Evolutionary conservation across 1,140 invertebrate genomes (phyloP).

Genomic region (Ctenoplectra terminalis): DNA sequence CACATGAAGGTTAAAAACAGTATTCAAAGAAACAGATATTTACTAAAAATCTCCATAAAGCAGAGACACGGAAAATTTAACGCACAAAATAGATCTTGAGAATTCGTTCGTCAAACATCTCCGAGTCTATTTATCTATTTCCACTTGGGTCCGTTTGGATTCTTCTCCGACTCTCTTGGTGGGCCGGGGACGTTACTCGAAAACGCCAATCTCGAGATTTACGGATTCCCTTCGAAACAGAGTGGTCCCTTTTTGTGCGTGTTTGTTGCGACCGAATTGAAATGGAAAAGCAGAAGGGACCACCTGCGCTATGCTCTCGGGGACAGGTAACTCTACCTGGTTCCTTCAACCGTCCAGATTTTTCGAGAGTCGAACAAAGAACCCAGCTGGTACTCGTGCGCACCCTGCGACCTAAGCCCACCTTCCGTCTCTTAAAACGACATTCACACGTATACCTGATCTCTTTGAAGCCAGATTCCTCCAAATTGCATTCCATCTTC

Average conservation of each 20-base stretch:
- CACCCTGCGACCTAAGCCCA: constrained; percentile 28
- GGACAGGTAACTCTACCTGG: constrained; percentile 64
- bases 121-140: neutral
- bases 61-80: too few species aligned
- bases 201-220: constrained; percentile 37
- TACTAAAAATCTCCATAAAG: too few species aligned
- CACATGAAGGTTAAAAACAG: too few species aligned
- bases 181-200: neutral
- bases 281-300: constrained; percentile 38
- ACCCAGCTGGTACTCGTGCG: constrained; percentile 59
- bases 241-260: neutral
- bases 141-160: neutral
- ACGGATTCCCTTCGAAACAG: neutral
- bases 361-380: constrained; percentile 60
- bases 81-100: neutral
- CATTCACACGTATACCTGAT: constrained; percentile 37
- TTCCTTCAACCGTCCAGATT: constrained; percentile 51
- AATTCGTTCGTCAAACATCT: neutral
- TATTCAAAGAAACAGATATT: too few species aligned
- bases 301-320: constrained; percentile 55
- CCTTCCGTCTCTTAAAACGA: constrained; percentile 40
- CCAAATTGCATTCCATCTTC: constrained; percentile 2
- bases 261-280: constrained; percentile 26
- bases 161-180: neutral
- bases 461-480: neutral